Base-by-base conservation (phyloP, 2,113 vertebrate species). In the Mobula hypostoma region DNA sequence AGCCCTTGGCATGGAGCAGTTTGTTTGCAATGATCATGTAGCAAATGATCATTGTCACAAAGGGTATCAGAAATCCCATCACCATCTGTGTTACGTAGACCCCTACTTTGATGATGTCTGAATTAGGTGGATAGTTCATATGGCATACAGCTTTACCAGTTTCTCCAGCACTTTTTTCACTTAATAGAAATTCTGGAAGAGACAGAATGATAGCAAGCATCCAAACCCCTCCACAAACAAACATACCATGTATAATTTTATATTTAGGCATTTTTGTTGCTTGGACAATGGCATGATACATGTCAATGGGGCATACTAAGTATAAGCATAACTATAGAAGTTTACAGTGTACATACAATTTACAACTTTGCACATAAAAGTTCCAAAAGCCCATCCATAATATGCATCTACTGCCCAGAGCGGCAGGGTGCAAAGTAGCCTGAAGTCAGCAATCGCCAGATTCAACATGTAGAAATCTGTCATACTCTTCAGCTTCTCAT, bases 251-350 rank as follows among this genome's bases (percentile, higher is more conserved):
- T 32, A 7, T 94, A 92, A 9, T 0, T 87, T 94, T 95, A 70
- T 91, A 94, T 95, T 95, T 95, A 94, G n/a, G 85, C 56, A 94
- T 94, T 93, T 96, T 96, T 36, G 96, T 96, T 94, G 95, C 95
- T 95, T 94, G 95, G 48, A 95, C 96, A 94, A 96, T 95, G 0
- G 95, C 95, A 4, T 95, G 14, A 87, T 96, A 96, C 32, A 96
- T 95, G 63, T 96, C 96, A 85, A 95, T 94, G 0, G 96, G 96
- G 96, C 94, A 97, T 95, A 83, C 95, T 96, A 72, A 97, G 96
- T 1, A 94, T 96, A 94, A 97, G 94, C 96, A 96, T 96, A 97
- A 0, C 95, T 95, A 19, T 96, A 96, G 78, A 97, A 94, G 94
- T 97, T 97, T 7, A 96, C 19, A 0, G 95, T 95, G 3, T 97